A percentile compares a stretch with the other conserved stretches of the same genome.
Conservation (phyloP, 2,113 vertebrate genomes). For the Melanocharis versteri region DNA sequence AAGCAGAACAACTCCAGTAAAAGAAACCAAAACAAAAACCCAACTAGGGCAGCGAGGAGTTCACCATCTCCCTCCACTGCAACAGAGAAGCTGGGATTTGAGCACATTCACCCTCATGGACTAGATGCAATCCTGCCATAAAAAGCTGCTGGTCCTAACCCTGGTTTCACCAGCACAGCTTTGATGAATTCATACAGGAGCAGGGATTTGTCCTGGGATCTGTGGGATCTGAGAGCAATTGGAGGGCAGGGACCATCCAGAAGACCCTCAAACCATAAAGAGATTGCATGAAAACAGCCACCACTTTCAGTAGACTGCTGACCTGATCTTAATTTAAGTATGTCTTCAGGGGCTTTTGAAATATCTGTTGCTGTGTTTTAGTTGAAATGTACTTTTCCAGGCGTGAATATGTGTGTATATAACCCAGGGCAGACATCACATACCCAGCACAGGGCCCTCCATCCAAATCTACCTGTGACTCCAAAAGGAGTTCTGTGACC, state of each 20-base stretch:
- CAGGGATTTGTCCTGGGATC: background rate
- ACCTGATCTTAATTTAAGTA: background rate
- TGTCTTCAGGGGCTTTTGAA: background rate
- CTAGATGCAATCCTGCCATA: background rate
- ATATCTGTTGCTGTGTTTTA: background rate
- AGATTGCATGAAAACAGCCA: background rate
- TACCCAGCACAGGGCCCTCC: background rate
- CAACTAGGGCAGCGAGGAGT: fast-evolving
- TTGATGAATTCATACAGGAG: background rate
- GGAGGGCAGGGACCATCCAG: background rate
- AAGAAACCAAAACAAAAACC: conserved; percentile 21
- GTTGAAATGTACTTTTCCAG: background rate
- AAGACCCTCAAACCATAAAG: background rate
- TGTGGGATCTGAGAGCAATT: background rate
- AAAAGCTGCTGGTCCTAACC: background rate
- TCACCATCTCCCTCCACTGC: background rate
- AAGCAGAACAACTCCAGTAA: conserved; percentile 13
- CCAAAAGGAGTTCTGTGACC: background rate
- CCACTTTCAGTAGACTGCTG: background rate
- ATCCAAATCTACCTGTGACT: background rate
- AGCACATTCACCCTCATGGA: background rate
- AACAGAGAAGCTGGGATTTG: background rate
- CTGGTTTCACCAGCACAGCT: background rate
- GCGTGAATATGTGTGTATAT: fast-evolving
- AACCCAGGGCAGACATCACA: background rate